A percentile compares a stretch with the other conserved stretches of the same genome.
These are phyloP conservation scores for Syritta pipiens DNA, from an alignment of 2,888 invertebrate genomes.

Conservation along the genomic window DNA sequence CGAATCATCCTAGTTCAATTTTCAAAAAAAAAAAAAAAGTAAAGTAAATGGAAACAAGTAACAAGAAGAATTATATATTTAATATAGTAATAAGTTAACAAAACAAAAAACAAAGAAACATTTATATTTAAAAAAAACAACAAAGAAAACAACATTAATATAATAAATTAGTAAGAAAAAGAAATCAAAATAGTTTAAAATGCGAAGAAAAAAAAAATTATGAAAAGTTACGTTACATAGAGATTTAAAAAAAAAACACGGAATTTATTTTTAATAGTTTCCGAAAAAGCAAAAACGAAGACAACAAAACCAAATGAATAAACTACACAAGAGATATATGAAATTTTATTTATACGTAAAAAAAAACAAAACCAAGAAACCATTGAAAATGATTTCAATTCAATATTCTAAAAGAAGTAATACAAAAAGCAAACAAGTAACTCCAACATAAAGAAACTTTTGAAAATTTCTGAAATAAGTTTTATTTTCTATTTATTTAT, in stretches of 20 bases:
- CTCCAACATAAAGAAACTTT: conserved; percentile 30
- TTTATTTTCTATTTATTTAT: neutral
- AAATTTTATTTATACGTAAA: conserved; percentile 42
- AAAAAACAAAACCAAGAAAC: too few species aligned
- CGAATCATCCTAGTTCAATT: conserved; percentile 68
- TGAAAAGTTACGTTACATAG: conserved; percentile 51
- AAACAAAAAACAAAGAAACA: conserved; percentile 46
- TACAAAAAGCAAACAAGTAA: conserved; percentile 35
- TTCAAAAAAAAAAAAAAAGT: conserved; percentile 49
- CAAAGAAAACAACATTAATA: conserved; percentile 28
- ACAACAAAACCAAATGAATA: conserved; percentile 11
- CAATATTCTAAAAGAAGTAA: conserved; percentile 49
- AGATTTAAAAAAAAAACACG: conserved; percentile 56
- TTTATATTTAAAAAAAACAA: conserved; percentile 43
- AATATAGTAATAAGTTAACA: conserved; percentile 72
- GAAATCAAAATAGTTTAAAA: conserved; percentile 61
- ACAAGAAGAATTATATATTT: conserved; percentile 52
- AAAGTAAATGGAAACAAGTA: conserved; percentile 55
- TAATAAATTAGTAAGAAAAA: conserved; percentile 35
- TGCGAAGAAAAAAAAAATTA: conserved; percentile 12
- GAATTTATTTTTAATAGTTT: conserved; percentile 66
- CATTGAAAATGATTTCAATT: conserved; percentile 48
- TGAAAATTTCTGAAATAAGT: conserved; percentile 26
- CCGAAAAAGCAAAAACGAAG: neutral
- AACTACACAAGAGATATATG: conserved; percentile 18